A percentile compares a stretch with the other conserved stretches of the same genome.
Evolutionary conservation across 2,797 vertebrate species (phyloP).

Genomic region (Lithobates pipiens): DNA sequence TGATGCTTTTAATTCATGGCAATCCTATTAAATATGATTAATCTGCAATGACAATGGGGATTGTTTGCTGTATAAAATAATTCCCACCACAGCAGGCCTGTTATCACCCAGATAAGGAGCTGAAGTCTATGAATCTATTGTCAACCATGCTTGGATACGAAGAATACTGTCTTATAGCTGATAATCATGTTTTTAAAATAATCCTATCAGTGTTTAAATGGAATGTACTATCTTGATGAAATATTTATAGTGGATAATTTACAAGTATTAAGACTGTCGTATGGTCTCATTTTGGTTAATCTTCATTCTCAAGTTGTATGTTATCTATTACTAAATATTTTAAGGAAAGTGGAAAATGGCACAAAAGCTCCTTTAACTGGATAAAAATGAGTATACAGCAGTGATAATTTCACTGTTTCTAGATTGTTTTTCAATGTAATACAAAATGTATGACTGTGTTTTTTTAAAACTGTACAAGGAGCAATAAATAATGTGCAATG

Average conservation of each 20-base stretch:
- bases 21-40: conserved; percentile 61
- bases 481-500: background rate
- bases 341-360: background rate
- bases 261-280: conserved; percentile 17
- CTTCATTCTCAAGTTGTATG: background rate
- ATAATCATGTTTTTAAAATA: conserved; percentile 30
- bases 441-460: background rate
- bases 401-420: too few species aligned
- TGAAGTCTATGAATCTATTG: conserved; percentile 54
- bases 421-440: background rate
- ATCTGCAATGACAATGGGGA: conserved; percentile 57
- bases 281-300: background rate
- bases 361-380: background rate
- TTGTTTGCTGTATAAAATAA: conserved; percentile 54
- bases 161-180: conserved; percentile 42
- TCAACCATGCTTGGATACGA: conserved; percentile 27
- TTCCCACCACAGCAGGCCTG: conserved; percentile 56
- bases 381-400: background rate
- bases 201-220: conserved; percentile 38
- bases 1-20: conserved; percentile 54
- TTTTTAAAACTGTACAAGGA: background rate
- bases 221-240: conserved; percentile 41
- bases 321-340: conserved; percentile 8
- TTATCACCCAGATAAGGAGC: conserved; percentile 58
- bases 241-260: conserved; percentile 29